Percentiles rank a stretch among this genome's conserved stretches.
These are phyloP conservation scores for Aquatica leii DNA, from an alignment of 2,888 invertebrate genomes.

Conservation along the genomic window DNA sequence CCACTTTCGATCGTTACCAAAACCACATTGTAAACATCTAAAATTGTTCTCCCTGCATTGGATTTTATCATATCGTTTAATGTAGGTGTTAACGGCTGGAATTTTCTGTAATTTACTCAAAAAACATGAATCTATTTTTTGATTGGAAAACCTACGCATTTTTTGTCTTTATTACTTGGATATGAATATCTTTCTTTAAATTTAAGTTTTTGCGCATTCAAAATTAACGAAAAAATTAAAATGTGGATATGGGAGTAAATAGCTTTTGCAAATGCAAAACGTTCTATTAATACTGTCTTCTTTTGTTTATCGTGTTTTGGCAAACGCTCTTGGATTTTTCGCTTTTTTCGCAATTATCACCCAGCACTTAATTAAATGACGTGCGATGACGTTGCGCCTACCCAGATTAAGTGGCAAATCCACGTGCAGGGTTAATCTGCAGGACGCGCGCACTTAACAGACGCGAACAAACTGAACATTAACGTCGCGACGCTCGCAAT, in stretches of 20 bases:
- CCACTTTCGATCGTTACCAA: slow-evolving; percentile 23
- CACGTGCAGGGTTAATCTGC: slow-evolving; percentile 50
- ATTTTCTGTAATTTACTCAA: not conserved
- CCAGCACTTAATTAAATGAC: slow-evolving; percentile 7
- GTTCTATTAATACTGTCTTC: no score
- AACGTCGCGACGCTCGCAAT: slow-evolving; percentile 40
- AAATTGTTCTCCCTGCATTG: slow-evolving; percentile 14
- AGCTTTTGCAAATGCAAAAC: no score
- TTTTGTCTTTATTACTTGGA: slow-evolving; percentile 19
- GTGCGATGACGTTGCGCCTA: slow-evolving; percentile 49
- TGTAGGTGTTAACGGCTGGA: no score
- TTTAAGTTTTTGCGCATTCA: not conserved
- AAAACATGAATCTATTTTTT: no score
- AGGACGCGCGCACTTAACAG: slow-evolving; percentile 54
- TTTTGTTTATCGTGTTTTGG: no score
- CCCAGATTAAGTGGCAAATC: slow-evolving; percentile 55
- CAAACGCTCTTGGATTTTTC: no score
- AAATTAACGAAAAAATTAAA: not conserved
- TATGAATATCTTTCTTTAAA: slow-evolving; percentile 20
- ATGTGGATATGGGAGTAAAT: no score
- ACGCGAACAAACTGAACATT: slow-evolving; percentile 54
- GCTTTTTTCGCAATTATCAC: not conserved
- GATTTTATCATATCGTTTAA: no score
- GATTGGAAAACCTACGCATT: slow-evolving; percentile 2
- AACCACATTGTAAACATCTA: slow-evolving; percentile 26